Evolutionary conservation across 1,140 invertebrate genomes (phyloP).

Genomic region (Ridgeia piscesae): DNA sequence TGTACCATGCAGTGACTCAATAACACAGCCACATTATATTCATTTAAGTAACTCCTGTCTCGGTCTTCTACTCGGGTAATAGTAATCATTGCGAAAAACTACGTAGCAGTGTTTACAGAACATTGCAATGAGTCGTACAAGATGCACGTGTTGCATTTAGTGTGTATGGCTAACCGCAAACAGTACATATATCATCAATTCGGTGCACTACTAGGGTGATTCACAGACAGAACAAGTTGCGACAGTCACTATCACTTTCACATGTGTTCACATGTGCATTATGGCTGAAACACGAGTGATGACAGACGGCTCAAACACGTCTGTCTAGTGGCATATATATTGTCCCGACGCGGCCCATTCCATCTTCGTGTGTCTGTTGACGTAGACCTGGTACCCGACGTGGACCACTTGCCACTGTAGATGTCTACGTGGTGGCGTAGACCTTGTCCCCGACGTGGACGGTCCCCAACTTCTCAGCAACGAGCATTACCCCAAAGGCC

Average conservation of each 20-base stretch:
- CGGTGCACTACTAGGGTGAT: not conserved
- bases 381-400: not conserved
- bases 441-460: conserved; percentile 8
- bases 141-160: not conserved
- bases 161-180: not conserved
- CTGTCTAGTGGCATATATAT: not conserved
- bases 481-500: not conserved
- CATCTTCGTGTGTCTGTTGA: not conserved
- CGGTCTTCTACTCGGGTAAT: not conserved
- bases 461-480: not conserved
- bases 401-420: not conserved
- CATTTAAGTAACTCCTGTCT: not conserved
- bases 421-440: not conserved
- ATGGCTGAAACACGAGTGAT: not conserved
- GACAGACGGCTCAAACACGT: not conserved
- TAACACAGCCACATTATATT: not conserved
- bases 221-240: not conserved
- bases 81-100: not conserved
- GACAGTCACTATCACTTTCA: too few relatives aligned
- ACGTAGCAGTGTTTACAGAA: not conserved
- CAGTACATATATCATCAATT: not conserved
- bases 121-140: not conserved
- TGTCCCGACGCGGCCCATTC: not conserved
- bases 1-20: not conserved
- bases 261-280: not conserved